These are phyloP conservation scores for Galaxias olidus DNA, from an alignment of 2,797 vertebrate species.

Conservation along the genomic window DNA sequence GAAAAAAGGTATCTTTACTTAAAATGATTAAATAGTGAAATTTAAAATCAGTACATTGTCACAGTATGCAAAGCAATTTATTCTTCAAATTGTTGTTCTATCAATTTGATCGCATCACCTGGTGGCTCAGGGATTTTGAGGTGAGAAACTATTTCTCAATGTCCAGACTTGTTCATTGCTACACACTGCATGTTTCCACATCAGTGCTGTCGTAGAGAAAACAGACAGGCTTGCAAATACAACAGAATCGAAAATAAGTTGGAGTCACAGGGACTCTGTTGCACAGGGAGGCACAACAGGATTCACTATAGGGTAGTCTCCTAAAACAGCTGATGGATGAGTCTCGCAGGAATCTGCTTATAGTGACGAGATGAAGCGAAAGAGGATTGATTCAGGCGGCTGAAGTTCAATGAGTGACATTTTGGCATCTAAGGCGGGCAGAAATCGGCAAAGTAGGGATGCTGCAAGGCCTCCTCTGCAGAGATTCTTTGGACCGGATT, in stretches of 20 bases:
- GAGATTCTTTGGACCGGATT: conserved; percentile 91
- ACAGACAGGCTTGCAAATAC: conserved; percentile 32
- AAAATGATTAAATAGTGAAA: conserved; percentile 10
- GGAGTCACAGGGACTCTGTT: conserved; percentile 45
- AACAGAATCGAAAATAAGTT: conserved; percentile 45
- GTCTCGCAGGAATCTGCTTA: conserved; percentile 43
- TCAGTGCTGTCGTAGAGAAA: conserved; percentile 21
- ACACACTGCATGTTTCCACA: conserved; percentile 13
- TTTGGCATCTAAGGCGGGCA: conserved; percentile 74
- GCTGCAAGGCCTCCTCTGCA: conserved; percentile 88
- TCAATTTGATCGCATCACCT: not conserved
- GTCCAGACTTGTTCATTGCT: conserved; percentile 35
- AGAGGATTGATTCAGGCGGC: conserved; percentile 55
- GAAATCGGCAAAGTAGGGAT: conserved; percentile 86
- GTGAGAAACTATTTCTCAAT: conserved; percentile 8
- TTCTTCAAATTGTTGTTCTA: conserved; percentile 12
- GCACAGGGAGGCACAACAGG: conserved; percentile 61
- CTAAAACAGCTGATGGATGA: conserved; percentile 41
- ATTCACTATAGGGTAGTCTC: conserved; percentile 43
- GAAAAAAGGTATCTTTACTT: conserved; percentile 11
- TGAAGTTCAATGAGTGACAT: conserved; percentile 25
- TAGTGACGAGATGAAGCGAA: conserved; percentile 53
- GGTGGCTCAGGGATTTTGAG: conserved; percentile 16
- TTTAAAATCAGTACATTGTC: not conserved
- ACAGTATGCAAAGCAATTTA: conserved; percentile 7